Conservation (phyloP, 2,113 vertebrate genomes). For the Eptatretus burgeri region DNA sequence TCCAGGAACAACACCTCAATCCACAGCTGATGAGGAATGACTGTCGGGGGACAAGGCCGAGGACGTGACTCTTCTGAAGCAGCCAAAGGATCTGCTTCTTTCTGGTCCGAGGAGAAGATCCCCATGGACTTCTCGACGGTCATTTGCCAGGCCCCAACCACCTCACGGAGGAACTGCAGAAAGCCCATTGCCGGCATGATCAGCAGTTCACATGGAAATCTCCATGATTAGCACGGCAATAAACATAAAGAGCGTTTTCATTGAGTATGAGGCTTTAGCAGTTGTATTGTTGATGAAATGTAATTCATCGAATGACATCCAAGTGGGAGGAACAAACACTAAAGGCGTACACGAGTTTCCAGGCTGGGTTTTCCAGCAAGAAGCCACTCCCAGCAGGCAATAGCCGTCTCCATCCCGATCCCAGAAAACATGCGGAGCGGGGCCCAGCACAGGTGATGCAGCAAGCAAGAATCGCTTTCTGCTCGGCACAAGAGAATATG, state of each 20-base stretch:
- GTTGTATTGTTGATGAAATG: too few relatives aligned
- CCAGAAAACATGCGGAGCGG: constrained; percentile 75
- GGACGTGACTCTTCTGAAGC: constrained; percentile 78
- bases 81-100: constrained; percentile 56
- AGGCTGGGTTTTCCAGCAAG: constrained; percentile 59
- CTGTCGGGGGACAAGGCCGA: constrained; percentile 43
- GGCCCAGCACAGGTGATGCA: constrained; percentile 78
- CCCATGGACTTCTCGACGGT: constrained; percentile 66
- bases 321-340: too few relatives aligned
- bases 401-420: constrained; percentile 66
- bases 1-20: constrained; percentile 33
- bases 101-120: constrained; percentile 43
- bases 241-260: too few relatives aligned
- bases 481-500: background rate
- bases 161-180: constrained; percentile 67
- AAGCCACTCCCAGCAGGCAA: constrained; percentile 95
- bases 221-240: too few relatives aligned
- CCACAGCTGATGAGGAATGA: constrained; percentile 76
- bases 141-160: constrained; percentile 94
- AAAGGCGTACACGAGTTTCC: constrained; percentile 52
- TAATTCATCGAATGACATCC: too few relatives aligned
- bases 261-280: too few relatives aligned
- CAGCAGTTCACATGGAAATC: too few relatives aligned
- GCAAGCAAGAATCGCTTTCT: constrained; percentile 60
- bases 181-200: too few relatives aligned